phyloP scores from a whole-genome alignment of 2,797 vertebrate genomes.

The Pantherophis vulpinus region DNA sequence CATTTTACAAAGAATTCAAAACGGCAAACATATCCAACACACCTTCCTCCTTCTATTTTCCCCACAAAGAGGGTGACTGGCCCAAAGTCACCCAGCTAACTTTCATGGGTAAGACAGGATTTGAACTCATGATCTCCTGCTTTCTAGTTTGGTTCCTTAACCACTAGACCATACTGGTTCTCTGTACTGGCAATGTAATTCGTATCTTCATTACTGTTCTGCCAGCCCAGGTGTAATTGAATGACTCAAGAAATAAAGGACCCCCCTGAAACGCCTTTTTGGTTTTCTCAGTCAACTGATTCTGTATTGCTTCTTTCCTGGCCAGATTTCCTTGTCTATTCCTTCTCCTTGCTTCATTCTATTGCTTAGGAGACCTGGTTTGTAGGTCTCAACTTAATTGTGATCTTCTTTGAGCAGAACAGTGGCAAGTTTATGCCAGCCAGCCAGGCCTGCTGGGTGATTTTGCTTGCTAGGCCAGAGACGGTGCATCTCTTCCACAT shows the following conservation, averaged over 20 bases:
- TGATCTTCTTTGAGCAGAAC: not conserved
- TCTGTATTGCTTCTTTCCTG: not conserved
- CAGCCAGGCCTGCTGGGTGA: not conserved
- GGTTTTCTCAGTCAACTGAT: not conserved
- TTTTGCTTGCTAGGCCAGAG: not conserved
- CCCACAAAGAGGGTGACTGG: not conserved
- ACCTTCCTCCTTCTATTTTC: not conserved
- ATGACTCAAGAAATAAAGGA: not conserved
- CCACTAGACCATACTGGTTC: not conserved
- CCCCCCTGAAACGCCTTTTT: not conserved
- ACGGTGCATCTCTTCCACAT: not conserved
- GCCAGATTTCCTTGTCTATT: not conserved
- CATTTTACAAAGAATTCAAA: not conserved
- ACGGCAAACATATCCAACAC: not conserved
- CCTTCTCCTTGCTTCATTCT: not conserved
- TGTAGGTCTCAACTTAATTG: not conserved
- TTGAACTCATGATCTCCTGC: not conserved
- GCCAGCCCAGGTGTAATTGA: not conserved
- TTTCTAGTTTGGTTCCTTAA: not conserved
- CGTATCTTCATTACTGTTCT: not conserved
- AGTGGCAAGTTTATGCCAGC: accelerated
- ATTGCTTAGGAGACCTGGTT: accelerated
- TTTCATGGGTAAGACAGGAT: not conserved
- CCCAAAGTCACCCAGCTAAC: not conserved
- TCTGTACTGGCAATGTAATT: not conserved